A percentile compares a stretch with the other conserved stretches of the same genome.
phyloP scores from a whole-genome alignment of 2,888 invertebrate species.

The Myathropa florea region DNA sequence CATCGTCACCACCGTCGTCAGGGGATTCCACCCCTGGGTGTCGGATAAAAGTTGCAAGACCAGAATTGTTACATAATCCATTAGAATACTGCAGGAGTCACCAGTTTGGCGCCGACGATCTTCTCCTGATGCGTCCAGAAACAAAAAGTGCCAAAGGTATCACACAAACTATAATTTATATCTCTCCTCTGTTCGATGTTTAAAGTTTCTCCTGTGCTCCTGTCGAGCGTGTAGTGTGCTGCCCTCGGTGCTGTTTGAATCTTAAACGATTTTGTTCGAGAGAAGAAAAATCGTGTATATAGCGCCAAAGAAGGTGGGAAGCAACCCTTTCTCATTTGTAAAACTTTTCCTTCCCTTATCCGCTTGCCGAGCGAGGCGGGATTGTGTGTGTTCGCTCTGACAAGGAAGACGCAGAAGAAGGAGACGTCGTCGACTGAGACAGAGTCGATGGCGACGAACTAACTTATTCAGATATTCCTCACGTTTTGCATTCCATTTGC shows the following conservation, averaged over 20 bases:
- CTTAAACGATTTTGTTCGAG: slow-evolving; percentile 72
- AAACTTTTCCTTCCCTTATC: slow-evolving; percentile 71
- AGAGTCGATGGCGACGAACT: slow-evolving; percentile 50
- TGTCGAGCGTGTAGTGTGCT: slow-evolving; percentile 42
- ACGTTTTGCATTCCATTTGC: slow-evolving; percentile 59
- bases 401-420: neutral
- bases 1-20: slow-evolving; percentile 36
- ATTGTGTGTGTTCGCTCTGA: neutral
- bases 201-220: slow-evolving; percentile 72
- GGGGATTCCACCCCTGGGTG: slow-evolving; percentile 11
- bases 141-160: slow-evolving; percentile 75
- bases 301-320: slow-evolving; percentile 53
- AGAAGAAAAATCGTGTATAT: slow-evolving; percentile 27
- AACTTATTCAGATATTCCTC: slow-evolving; percentile 61
- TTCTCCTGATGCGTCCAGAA: slow-evolving; percentile 72
- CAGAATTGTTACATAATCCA: slow-evolving; percentile 73
- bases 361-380: neutral
- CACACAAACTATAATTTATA: slow-evolving; percentile 74
- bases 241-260: slow-evolving; percentile 61
- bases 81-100: slow-evolving; percentile 73
- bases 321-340: slow-evolving; percentile 72
- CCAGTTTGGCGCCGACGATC: slow-evolving; percentile 73
- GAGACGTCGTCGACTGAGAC: neutral
- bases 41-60: slow-evolving; percentile 71
- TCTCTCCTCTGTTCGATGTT: slow-evolving; percentile 72